Conservation (phyloP, 2,797 vertebrate species). For the Acridotheres tristis region DNA sequence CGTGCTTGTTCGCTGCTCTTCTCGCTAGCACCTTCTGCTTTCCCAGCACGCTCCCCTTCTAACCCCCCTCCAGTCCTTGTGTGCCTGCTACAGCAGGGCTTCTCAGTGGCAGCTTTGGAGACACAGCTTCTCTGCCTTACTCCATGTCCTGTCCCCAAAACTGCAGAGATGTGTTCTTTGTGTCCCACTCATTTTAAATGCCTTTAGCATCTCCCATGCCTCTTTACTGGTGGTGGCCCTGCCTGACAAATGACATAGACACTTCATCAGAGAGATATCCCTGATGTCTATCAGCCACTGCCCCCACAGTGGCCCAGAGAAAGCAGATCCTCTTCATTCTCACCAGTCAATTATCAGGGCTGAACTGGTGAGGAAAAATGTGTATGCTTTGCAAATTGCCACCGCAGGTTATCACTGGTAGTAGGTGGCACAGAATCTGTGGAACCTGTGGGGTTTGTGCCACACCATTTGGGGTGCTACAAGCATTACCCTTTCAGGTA, state of each 20-base stretch:
- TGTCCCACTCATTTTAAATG: background rate
- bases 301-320: background rate
- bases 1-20: slow-evolving; percentile 47
- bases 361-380: background rate
- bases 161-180: background rate
- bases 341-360: background rate
- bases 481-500: background rate
- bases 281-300: background rate
- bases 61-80: background rate
- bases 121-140: background rate
- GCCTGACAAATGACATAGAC: background rate
- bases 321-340: background rate
- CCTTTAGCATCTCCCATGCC: rapidly evolving
- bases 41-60: slow-evolving; percentile 29
- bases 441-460: background rate
- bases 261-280: background rate
- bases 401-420: background rate
- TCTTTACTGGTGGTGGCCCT: background rate
- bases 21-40: slow-evolving; percentile 22
- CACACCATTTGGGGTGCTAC: background rate
- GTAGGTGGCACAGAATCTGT: background rate
- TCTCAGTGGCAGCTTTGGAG: background rate
- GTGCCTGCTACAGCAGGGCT: background rate
- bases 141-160: background rate
- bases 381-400: background rate